These are phyloP conservation scores for Caenorhabditis latens DNA, from an alignment of 1,140 invertebrate genomes.

Conservation along the genomic window DNA sequence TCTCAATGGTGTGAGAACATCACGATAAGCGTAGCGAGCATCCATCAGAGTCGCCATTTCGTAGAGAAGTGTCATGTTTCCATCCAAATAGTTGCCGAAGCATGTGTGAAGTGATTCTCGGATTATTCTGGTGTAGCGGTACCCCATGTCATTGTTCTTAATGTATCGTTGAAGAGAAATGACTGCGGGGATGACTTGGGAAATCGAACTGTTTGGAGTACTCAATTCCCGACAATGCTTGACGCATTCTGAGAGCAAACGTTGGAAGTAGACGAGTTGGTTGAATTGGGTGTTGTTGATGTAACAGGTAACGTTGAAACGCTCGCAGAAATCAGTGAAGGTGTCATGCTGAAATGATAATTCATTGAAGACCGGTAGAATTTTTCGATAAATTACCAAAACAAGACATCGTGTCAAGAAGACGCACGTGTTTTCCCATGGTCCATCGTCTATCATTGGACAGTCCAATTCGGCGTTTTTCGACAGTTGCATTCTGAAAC, in stretches of 20 bases:
- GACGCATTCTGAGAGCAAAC: not conserved
- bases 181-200: not conserved
- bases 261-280: constrained; percentile 21
- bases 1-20: not conserved
- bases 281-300: not conserved
- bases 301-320: not conserved
- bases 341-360: constrained; percentile 11
- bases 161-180: not conserved
- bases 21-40: not conserved
- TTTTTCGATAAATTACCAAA: not conserved
- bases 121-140: not conserved
- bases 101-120: not conserved
- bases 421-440: not conserved
- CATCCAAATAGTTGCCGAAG: not conserved
- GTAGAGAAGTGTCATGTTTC: not conserved
- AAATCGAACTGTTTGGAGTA: not conserved
- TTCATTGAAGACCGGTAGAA: not conserved
- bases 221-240: not conserved
- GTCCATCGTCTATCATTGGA: not conserved
- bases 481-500: not conserved
- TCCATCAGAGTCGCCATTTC: not conserved
- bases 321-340: not conserved
- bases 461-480: not conserved
- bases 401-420: not conserved
- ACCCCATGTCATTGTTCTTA: not conserved